phyloP scores from a whole-genome alignment of 2,797 vertebrate species.

The Cossypha dichroa region DNA sequence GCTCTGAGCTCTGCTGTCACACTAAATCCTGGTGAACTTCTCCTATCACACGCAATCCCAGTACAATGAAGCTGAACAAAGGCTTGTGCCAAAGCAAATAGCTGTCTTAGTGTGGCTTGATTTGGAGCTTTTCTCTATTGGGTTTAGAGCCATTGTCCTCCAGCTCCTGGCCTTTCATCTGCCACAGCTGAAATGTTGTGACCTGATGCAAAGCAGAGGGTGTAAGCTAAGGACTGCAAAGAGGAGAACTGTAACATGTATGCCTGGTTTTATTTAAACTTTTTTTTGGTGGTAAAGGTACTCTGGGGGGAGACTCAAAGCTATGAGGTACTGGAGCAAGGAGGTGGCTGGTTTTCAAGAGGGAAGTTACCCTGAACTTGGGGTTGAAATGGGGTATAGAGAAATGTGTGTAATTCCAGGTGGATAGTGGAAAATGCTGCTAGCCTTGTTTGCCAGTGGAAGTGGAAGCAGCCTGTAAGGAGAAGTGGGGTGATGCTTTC shows the following conservation, averaged over 20 bases:
- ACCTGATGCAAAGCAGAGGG: not conserved
- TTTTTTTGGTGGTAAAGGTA: not conserved
- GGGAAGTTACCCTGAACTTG: not conserved
- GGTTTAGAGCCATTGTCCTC: not conserved
- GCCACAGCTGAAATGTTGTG: not conserved
- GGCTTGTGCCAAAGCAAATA: not conserved
- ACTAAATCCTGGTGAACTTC: not conserved
- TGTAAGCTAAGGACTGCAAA: not conserved
- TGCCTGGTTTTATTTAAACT: not conserved
- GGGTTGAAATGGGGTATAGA: not conserved
- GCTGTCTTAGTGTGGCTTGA: not conserved
- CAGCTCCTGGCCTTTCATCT: not conserved
- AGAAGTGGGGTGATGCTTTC: not conserved
- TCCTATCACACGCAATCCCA: rapidly evolving
- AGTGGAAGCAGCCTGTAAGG: not conserved
- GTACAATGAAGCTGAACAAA: not conserved
- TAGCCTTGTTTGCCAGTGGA: not conserved
- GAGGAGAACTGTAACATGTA: not conserved
- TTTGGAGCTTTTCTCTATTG: conserved; percentile 24
- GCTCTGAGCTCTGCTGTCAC: not conserved
- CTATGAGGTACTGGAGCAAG: not conserved
- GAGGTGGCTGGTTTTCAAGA: not conserved
- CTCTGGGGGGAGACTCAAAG: not conserved
- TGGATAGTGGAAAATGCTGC: not conserved
- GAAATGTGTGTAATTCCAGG: not conserved